phyloP scores from a whole-genome alignment of 2,113 vertebrate species.

The Accipiter cooperii region DNA sequence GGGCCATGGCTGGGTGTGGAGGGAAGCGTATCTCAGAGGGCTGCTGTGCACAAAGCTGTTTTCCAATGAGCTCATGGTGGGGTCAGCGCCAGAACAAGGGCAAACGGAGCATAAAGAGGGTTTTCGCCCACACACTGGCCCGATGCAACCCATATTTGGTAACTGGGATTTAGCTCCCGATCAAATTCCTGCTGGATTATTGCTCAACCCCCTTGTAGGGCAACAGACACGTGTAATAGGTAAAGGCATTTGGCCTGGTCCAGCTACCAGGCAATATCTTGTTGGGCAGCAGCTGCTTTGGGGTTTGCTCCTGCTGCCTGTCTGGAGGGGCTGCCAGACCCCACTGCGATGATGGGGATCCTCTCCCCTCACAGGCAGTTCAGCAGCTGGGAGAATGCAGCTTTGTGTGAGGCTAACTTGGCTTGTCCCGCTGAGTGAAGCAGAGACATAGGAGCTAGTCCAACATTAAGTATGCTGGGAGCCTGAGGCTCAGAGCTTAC shows the following conservation, averaged over 20 bases:
- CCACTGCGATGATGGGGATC: accelerated
- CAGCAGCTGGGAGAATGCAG: neutral
- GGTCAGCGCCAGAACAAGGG: neutral
- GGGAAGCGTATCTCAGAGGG: accelerated
- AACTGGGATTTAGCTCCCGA: neutral
- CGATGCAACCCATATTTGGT: neutral
- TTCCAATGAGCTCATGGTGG: constrained; percentile 10
- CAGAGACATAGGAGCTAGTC: neutral
- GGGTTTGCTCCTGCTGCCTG: neutral
- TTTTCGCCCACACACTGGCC: neutral
- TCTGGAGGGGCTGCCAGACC: neutral
- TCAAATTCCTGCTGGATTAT: neutral
- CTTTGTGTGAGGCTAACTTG: neutral
- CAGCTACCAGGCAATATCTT: neutral
- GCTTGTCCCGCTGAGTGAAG: neutral
- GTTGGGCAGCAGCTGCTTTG: neutral
- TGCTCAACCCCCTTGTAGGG: neutral
- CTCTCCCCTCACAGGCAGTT: neutral
- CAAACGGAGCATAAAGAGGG: neutral
- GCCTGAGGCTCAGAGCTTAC: neutral
- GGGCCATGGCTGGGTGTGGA: neutral
- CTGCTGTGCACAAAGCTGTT: neutral
- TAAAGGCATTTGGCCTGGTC: neutral
- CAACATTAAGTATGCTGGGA: neutral
- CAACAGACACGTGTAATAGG: neutral